phyloP scores from a whole-genome alignment of 2,888 invertebrate species.

The Diarsia dahlii region DNA sequence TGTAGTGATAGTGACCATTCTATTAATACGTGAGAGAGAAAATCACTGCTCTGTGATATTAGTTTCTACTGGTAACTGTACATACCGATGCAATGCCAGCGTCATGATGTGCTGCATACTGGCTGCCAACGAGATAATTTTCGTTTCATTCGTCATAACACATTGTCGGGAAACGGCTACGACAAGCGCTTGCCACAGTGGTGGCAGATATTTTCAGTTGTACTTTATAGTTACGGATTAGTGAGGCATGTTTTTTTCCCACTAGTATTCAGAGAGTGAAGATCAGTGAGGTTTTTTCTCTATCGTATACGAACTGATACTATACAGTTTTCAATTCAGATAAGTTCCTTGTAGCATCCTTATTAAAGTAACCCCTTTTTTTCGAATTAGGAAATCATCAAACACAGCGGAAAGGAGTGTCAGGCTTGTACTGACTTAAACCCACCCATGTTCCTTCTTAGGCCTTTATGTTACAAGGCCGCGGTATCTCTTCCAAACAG shows the following conservation, averaged over 20 bases:
- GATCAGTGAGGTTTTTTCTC: no score
- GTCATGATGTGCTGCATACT: conserved; percentile 39
- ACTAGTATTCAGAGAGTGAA: no score
- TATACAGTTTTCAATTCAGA: neutral
- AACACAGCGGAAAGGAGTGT: no score
- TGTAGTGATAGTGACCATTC: no score
- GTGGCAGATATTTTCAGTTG: conserved; percentile 21
- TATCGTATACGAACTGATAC: neutral
- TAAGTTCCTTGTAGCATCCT: neutral
- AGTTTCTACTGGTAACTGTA: conserved; percentile 6
- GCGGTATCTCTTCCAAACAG: no score
- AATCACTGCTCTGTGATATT: neutral
- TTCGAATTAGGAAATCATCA: no score
- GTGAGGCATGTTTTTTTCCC: neutral
- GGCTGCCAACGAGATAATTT: conserved; percentile 73
- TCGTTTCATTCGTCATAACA: no score
- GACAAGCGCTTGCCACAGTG: conserved; percentile 50
- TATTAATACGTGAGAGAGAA: neutral
- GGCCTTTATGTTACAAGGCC: no score
- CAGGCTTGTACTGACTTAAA: no score
- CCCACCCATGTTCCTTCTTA: no score
- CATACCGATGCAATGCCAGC: conserved; percentile 14
- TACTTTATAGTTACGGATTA: neutral
- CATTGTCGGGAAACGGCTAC: conserved; percentile 64
- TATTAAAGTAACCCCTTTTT: neutral